phyloP scores from a whole-genome alignment of 2,888 invertebrate species.

The Caenorhabditis sp. region DNA sequence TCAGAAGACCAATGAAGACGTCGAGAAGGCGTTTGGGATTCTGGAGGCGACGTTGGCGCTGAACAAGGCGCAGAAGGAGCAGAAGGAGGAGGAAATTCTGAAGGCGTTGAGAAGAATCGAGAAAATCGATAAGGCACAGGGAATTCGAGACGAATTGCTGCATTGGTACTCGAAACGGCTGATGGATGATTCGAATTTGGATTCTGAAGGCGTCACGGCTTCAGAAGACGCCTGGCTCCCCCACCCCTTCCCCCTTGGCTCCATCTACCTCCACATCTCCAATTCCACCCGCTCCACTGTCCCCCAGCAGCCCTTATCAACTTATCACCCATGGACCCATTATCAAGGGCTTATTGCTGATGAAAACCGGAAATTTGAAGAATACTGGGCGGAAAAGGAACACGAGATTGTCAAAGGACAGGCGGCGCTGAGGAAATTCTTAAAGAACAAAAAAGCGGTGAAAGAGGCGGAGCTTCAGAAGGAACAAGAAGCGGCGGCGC shows the following conservation, averaged over 20 bases:
- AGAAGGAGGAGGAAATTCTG: slow-evolving; percentile 14
- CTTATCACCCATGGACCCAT: slow-evolving; percentile 17
- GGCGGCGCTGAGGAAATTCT: slow-evolving; percentile 48
- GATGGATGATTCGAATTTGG: slow-evolving; percentile 24
- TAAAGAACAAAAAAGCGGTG: slow-evolving; percentile 51
- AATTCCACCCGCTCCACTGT: not conserved
- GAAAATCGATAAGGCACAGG: not conserved
- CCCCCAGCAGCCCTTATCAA: slow-evolving; percentile 2
- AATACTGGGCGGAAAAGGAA: slow-evolving; percentile 68
- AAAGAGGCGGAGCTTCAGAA: slow-evolving; percentile 43
- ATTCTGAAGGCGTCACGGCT: not conserved
- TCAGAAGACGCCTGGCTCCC: slow-evolving; percentile 48
- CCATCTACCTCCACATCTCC: slow-evolving; percentile 27
- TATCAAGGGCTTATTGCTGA: slow-evolving; percentile 42
- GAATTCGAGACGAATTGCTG: slow-evolving; percentile 45
- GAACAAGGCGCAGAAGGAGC: too few relatives aligned
- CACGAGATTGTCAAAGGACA: slow-evolving; percentile 62
- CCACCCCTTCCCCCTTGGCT: slow-evolving; percentile 60
- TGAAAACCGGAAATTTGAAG: slow-evolving; percentile 64
- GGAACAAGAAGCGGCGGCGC: slow-evolving; percentile 67
- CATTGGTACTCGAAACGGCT: slow-evolving; percentile 66
- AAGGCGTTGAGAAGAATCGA: slow-evolving; percentile 1
- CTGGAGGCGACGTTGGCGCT: slow-evolving; percentile 41
- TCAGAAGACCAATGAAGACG: slow-evolving; percentile 31
- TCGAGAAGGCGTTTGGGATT: slow-evolving; percentile 28